Conservation (phyloP, 2,888 invertebrate species). For the Chaitophorus viminalis region DNA sequence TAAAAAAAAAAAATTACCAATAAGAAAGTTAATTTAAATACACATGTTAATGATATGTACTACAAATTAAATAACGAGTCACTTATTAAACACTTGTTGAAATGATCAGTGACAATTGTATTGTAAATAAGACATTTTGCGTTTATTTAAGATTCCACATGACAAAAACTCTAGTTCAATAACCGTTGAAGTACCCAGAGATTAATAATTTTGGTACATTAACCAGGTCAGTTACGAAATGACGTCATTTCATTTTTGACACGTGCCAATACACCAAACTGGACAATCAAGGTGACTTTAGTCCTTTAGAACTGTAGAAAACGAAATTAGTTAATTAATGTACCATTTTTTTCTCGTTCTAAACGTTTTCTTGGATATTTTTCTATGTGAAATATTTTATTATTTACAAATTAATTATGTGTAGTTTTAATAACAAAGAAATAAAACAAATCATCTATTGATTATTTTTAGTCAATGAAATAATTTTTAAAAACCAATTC, state of each 20-base stretch:
- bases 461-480: too few species aligned
- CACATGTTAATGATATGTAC: not conserved
- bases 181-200: not conserved
- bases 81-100: not conserved
- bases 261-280: slow-evolving; percentile 48
- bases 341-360: not conserved
- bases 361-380: not conserved
- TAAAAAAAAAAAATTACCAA: too few species aligned
- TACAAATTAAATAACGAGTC: not conserved
- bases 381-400: not conserved
- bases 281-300: slow-evolving; percentile 43
- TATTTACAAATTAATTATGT: not conserved
- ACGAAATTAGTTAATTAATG: slow-evolving; percentile 27
- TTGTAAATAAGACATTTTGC: not conserved
- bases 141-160: not conserved
- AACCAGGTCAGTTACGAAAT: slow-evolving; percentile 29
- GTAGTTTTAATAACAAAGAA: not conserved
- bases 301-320: slow-evolving; percentile 20
- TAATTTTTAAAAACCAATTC: too few species aligned
- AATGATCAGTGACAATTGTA: not conserved
- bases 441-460: not conserved
- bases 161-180: not conserved
- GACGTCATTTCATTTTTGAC: slow-evolving; percentile 21
- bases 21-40: too few species aligned
- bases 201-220: slow-evolving; percentile 23